Conservation (phyloP, 1,140 invertebrate genomes). For the Caenorhabditis inopinata region DNA sequence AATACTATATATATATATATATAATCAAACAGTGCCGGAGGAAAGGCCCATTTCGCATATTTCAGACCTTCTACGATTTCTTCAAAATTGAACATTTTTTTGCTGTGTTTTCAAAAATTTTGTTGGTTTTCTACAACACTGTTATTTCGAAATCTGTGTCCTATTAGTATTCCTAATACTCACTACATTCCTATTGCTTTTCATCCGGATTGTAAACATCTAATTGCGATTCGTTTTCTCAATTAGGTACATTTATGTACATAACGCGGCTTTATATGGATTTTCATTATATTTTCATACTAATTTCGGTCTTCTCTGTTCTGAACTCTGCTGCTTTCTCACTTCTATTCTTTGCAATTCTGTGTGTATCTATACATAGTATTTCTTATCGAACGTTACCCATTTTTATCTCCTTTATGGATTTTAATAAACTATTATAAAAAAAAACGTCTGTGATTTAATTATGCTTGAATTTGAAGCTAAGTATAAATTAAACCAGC, state of each 20-base stretch:
- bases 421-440: too few species aligned
- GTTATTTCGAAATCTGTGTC: conserved; percentile 13
- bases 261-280: not conserved
- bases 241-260: not conserved
- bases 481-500: too few species aligned
- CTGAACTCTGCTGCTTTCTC: too few species aligned
- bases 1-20: not conserved
- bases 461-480: too few species aligned
- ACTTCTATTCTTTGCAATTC: too few species aligned
- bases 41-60: not conserved
- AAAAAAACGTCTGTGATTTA: too few species aligned
- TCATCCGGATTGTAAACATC: not conserved
- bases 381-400: too few species aligned
- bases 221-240: not conserved
- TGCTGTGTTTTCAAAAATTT: not conserved
- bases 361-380: too few species aligned
- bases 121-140: not conserved
- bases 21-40: conserved; percentile 22
- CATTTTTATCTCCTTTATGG: too few species aligned
- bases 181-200: not conserved
- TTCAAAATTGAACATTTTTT: not conserved
- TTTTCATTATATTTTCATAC: too few species aligned
- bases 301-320: too few species aligned
- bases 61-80: not conserved
- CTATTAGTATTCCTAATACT: not conserved